These are phyloP conservation scores for Psilopsiagon aymara DNA, from an alignment of 2,113 vertebrate genomes.

Conservation along the genomic window DNA sequence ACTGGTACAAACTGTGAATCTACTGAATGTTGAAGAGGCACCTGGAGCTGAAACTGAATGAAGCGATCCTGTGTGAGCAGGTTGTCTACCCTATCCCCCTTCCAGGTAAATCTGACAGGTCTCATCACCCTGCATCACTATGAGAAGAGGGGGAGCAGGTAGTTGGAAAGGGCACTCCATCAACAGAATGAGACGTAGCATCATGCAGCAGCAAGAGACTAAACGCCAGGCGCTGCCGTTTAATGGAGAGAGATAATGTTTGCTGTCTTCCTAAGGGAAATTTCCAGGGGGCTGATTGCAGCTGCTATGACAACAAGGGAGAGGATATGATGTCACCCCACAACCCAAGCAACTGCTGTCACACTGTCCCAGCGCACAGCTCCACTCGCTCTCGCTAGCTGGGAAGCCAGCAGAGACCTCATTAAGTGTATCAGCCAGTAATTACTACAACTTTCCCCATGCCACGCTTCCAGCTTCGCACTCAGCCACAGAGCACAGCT, in stretches of 20 bases:
- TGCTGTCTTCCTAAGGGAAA: slow-evolving; percentile 30
- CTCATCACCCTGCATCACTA: not conserved
- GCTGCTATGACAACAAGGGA: slow-evolving; percentile 77
- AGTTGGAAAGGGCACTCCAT: not conserved
- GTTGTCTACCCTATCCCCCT: not conserved
- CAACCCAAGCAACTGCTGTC: slow-evolving; percentile 43
- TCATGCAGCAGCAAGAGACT: not conserved
- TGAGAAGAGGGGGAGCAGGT: not conserved
- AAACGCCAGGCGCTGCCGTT: not conserved
- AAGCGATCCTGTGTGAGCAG: not conserved
- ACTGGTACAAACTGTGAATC: not conserved
- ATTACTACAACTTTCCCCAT: slow-evolving; percentile 69
- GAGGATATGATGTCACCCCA: slow-evolving; percentile 70
- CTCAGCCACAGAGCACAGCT: not conserved
- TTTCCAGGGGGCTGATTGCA: slow-evolving; percentile 61
- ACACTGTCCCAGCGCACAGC: slow-evolving; percentile 11
- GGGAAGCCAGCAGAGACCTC: slow-evolving; percentile 73
- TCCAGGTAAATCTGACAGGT: not conserved
- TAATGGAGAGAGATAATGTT: slow-evolving; percentile 23
- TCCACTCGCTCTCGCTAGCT: slow-evolving; percentile 27
- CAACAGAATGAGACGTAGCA: not conserved
- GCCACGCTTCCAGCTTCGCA: not conserved
- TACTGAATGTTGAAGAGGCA: not conserved
- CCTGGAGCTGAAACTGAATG: not conserved
- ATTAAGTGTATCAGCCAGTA: slow-evolving; percentile 75